Base-by-base conservation (phyloP, 2,888 invertebrate genomes). In the Oscheius sp. region DNA sequence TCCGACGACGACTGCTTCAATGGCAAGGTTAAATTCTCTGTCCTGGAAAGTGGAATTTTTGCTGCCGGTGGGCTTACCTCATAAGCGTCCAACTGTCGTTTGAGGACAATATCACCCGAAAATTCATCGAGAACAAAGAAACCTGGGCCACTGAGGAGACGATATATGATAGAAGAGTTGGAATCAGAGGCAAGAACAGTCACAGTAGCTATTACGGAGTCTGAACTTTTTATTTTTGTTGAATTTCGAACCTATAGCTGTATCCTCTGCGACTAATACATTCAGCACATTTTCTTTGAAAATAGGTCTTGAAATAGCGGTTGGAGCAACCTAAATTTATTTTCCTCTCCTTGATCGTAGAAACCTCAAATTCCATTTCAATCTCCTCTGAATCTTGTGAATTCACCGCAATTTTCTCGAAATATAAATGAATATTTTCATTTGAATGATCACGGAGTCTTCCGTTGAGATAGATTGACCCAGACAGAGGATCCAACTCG, bases 41-140 rank as follows among this genome's bases (percentile, higher is more conserved):
- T 47, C 67, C 72, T 75, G 47, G 45, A 74, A 47, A 33, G 45
- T 33, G 2, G 26, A 38, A 36, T 22, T n/a, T 30, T 54, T 54
- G 12, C 30, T 28, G 20, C 30, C 30, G 3, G 5, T 24, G 12
- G n/a, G 28, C 47, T 36, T 24, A 72, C 72, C 68, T 73, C 70
- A 28, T 67, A 69, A 70, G 71, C 72, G 17, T 77, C 72, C 2
- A 97, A 88, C 9, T 89, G 89, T 78, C 90, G 90, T 74, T 92
- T 92, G 57, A 97, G 89, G 8, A 93, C 91, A 56, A 98, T 91
- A 85, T 92, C 92, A 14, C 97, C 97, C 81, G 93, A 94, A 87
- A 92, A 94, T 79, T 92, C 90, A 87, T 97, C 96, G 81, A 97
- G 92, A 81, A 92, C 92, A 88, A 97, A 97, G 67, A 86, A 85